phyloP scores from a whole-genome alignment of 2,888 invertebrate genomes.

The Pharmacophagus antenor region DNA sequence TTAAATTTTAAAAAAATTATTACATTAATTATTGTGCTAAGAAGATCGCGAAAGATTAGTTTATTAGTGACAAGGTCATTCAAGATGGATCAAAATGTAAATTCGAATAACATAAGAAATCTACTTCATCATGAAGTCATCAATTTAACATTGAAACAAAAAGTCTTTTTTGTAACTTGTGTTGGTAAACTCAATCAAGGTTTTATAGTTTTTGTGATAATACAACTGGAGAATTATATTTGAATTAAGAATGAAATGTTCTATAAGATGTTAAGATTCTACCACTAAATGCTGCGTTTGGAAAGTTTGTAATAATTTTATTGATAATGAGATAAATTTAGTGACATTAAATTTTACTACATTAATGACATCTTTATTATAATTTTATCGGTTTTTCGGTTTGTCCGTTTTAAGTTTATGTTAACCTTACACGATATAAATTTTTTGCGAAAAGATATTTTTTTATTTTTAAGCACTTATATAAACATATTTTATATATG shows the following conservation, averaged over 20 bases:
- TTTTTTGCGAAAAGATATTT: no score
- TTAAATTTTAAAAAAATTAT: not conserved
- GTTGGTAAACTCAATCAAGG: not conserved
- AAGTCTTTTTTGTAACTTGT: not conserved
- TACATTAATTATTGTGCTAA: not conserved
- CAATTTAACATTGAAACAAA: not conserved
- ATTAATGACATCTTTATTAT: no score
- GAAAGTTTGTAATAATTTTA: no score
- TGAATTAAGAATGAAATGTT: not conserved
- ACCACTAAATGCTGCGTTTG: no score
- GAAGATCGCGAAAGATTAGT: not conserved
- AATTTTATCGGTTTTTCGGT: no score
- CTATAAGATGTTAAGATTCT: no score
- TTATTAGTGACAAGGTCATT: not conserved
- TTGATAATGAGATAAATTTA: no score
- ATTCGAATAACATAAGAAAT: not conserved
- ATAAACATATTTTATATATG: no score
- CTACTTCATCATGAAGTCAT: not conserved
- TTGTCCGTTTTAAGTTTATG: no score
- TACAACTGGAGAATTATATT: not conserved
- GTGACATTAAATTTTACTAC: no score
- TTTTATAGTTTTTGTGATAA: not conserved
- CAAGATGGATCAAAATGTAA: not conserved
- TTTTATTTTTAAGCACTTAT: no score
- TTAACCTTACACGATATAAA: no score